Base-by-base conservation (phyloP, 1,140 invertebrate genomes). In the Cotesia typhae region DNA sequence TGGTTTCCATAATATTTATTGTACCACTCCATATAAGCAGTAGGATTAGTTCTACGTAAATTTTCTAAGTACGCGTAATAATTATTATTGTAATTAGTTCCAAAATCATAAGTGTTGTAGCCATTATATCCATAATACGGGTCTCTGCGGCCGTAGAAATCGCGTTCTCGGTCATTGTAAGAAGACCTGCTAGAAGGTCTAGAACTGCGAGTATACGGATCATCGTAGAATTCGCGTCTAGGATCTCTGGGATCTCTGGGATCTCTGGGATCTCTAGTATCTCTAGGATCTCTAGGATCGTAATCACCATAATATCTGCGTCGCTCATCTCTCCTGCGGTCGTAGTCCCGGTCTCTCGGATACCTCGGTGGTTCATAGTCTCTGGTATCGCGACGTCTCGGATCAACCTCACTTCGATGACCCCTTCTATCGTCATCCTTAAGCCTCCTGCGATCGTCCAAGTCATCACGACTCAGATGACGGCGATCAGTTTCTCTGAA, bases 11-110 rank as follows among this genome's bases (percentile, higher is more conserved):
- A 88, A 81, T 93, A 92, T 84, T 92, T 92, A 75, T 92, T 89
- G 83, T 94, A 95, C 88, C 92, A 91, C 78, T 92, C 91, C 59
- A 92, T 88, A 85, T 95, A 95, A 47, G 90, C 91, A 65, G 90
- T 89, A 4, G 94, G 94, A 90, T 95, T 91, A 37, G 89, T 91
- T 51, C 90, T 87, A 10, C 93, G 89, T 77, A 95, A 85, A 81
- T 93, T 93, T 83, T 95, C 92, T 81, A 93, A 92, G 84, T 94
- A 86, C 35, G 84, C 81, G 65, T 86, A 86, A 59, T 83, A 87
- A 92, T 86, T 92, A 84, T 80, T 91, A 88, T 76, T 89, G 80
- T 84, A 90, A 87, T 82, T 90, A 83, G 75, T 85, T 85, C 79
- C 88, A 77, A 89, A 90, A 74, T 87, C 84, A 76, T 89, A 90